Conservation (phyloP, 2,888 invertebrate genomes). For the Hydroisotoma schaefferi region DNA sequence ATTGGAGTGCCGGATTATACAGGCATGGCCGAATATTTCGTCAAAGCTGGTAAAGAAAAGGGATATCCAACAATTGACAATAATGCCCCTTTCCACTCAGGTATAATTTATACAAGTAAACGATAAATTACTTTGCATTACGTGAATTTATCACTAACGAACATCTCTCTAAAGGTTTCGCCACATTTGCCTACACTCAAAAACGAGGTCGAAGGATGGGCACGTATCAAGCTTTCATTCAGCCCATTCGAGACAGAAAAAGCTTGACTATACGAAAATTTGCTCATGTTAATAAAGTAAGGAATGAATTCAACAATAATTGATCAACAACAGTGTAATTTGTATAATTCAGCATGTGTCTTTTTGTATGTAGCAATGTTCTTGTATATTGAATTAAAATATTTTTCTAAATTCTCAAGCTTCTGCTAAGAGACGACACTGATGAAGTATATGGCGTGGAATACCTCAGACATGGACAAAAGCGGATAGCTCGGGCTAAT, state of each 20-base stretch:
- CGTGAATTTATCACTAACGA: conserved; percentile 37
- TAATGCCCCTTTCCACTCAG: conserved; percentile 50
- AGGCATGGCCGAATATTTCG: conserved; percentile 57
- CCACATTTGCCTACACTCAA: conserved; percentile 25
- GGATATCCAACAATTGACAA: conserved; percentile 57
- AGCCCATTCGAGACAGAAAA: conserved; percentile 28
- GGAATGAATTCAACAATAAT: neutral
- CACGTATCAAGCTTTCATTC: conserved; percentile 33
- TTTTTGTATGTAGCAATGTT: too few species aligned
- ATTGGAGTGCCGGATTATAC: conserved; percentile 56
- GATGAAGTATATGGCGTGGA: conserved; percentile 36
- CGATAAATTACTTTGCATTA: neutral
- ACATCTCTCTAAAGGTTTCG: conserved; percentile 50
- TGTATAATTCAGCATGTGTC: too few species aligned
- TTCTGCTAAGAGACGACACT: conserved; percentile 34
- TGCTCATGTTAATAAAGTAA: conserved; percentile 30
- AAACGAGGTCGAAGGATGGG: conserved; percentile 34
- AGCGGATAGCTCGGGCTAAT: conserved; percentile 27
- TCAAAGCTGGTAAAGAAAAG: conserved; percentile 61
- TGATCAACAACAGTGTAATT: neutral
- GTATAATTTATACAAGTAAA: conserved; percentile 20
- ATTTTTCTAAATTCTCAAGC: conserved; percentile 23
- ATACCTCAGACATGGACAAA: conserved; percentile 33
- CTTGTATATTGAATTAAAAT: neutral
- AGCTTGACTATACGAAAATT: conserved; percentile 43